These are phyloP conservation scores for Agrenia bidenticulata DNA, from an alignment of 2,888 invertebrate genomes.

Conservation along the genomic window DNA sequence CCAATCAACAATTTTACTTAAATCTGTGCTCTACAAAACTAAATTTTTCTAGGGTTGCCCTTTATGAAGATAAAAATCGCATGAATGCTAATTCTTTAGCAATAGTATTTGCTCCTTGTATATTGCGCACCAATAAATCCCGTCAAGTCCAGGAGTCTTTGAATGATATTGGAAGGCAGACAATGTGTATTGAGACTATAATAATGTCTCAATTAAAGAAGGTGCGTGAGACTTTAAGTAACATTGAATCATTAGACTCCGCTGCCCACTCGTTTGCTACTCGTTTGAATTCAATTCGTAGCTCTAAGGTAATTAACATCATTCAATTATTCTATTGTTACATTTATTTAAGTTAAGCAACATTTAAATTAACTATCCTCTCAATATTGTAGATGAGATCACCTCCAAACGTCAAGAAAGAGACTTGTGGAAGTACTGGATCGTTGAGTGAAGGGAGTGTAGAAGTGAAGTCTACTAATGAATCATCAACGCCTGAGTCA, in stretches of 20 bases:
- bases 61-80: slow-evolving; percentile 81
- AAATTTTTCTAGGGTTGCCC: slow-evolving; percentile 74
- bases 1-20: not conserved
- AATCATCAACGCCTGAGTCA: slow-evolving; percentile 44
- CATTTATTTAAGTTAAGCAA: not conserved
- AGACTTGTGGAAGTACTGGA: slow-evolving; percentile 44
- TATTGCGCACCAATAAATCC: slow-evolving; percentile 75
- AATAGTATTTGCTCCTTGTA: slow-evolving; percentile 93
- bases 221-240: slow-evolving; percentile 79
- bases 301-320: slow-evolving; percentile 64
- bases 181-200: slow-evolving; percentile 85
- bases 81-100: slow-evolving; percentile 91
- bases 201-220: slow-evolving; percentile 81
- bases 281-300: slow-evolving; percentile 73
- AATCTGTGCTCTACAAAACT: no score
- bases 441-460: slow-evolving; percentile 46
- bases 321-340: not conserved
- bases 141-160: slow-evolving; percentile 89
- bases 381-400: slow-evolving; percentile 40
- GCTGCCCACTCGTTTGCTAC: slow-evolving; percentile 83
- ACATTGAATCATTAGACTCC: slow-evolving; percentile 84
- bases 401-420: slow-evolving; percentile 35
- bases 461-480: slow-evolving; percentile 39
- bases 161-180: slow-evolving; percentile 84
- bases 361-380: not conserved